Base-by-base conservation (phyloP, 2,888 invertebrate species). In the Neoascia interrupta region DNA sequence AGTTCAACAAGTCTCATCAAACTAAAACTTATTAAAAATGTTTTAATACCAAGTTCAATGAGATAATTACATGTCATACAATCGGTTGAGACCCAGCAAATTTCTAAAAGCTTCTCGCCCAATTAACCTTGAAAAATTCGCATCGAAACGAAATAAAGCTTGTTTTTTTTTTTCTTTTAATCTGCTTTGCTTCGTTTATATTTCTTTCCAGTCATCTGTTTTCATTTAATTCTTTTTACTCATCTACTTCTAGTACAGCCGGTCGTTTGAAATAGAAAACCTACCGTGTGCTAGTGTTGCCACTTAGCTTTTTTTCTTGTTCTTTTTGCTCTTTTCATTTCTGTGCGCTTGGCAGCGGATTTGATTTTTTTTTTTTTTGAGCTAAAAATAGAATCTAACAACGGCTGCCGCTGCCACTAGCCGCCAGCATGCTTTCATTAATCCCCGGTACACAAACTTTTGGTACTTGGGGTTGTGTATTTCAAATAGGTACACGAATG, bases 381-480 rank as follows among this genome's bases (percentile, higher is more conserved):
- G 8, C 58, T 76, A 76, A 47, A 47, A 43, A 63, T 76, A 76
- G 72, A 54, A 39, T 13, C 58, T 36, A 43, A 72, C 28, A 37
- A 58, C 56, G 60, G 64, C 64, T 60, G 63, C 53, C 47, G 64
- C 45, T 54, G 54, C 47, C 19, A 21, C 63, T 43, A 51, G 56
- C 13, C 49, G 43, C 69, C 56, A 45, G 18, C 26, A 70, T 70
- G 75, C 37, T 58, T 60, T 61, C 43, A 53, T 72, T 66, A 66
- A 61, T 72, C 34, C 76, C 72, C 64, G 72, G 76, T 66, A 47
- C 28, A 64, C 37, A 39, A 45, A 58, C 18, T 60, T 51, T 51
- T 39, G n/a, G n/a, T n/a, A n/a, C n/a, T n/a, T n/a, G n/a, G n/a
- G n/a, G n/a, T n/a, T n/a, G n/a, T n/a, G n/a, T n/a, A n/a, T n/a